A percentile compares a stretch with the other conserved stretches of the same genome.
These are phyloP conservation scores for Acipenser oxyrinchus DNA, from an alignment of 2,797 vertebrate genomes.

Conservation along the genomic window DNA sequence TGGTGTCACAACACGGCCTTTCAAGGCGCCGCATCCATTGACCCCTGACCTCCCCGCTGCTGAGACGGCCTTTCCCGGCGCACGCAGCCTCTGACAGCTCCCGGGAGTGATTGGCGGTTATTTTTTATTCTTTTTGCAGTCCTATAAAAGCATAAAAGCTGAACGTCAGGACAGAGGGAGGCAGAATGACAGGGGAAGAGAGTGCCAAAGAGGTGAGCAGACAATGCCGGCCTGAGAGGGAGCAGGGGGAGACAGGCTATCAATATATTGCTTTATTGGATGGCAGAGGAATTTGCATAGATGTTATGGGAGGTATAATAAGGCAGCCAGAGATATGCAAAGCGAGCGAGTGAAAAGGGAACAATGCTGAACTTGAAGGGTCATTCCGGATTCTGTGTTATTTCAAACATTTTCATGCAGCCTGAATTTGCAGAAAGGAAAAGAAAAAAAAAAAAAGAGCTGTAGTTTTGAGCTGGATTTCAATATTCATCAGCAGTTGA, in stretches of 20 bases:
- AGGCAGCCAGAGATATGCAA: constrained; percentile 53
- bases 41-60: constrained; percentile 39
- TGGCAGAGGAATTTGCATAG: constrained; percentile 65
- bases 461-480: too few species aligned
- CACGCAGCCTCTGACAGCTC: background rate
- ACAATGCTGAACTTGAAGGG: constrained; percentile 63
- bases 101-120: constrained; percentile 41
- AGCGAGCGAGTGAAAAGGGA: constrained; percentile 60
- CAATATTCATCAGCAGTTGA: constrained; percentile 23
- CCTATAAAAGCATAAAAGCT: constrained; percentile 33
- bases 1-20: constrained; percentile 40
- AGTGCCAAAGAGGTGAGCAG: constrained; percentile 51
- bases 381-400: constrained; percentile 53
- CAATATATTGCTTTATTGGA: constrained; percentile 55
- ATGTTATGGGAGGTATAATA: constrained; percentile 46
- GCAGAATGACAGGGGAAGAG: constrained; percentile 26
- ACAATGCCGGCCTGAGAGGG: constrained; percentile 48
- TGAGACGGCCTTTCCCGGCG: constrained; percentile 7
- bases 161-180: constrained; percentile 12
- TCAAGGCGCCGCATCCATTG: constrained; percentile 38
- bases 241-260: constrained; percentile 53
- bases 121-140: constrained; percentile 43
- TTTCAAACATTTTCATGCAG: constrained; percentile 29
- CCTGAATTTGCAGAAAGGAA: too few species aligned
- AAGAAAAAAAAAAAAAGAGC: too few species aligned